These are phyloP conservation scores for Chloromyia formosa DNA, from an alignment of 2,888 invertebrate genomes.

Conservation along the genomic window DNA sequence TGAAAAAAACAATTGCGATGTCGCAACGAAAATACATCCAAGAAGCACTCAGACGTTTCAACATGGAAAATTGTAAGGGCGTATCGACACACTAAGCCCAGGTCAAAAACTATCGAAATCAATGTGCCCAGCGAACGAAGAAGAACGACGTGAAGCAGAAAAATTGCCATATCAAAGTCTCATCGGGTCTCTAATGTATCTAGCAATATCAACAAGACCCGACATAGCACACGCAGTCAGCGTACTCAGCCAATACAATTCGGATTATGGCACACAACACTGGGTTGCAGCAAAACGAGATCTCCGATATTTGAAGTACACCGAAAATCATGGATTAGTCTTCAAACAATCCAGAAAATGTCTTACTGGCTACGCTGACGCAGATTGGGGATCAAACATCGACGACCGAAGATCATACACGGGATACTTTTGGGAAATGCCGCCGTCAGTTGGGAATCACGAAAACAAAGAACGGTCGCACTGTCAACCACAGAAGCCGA, in stretches of 20 bases:
- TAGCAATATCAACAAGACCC: constrained; percentile 49
- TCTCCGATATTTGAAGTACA: constrained; percentile 40
- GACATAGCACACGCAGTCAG: constrained; percentile 50
- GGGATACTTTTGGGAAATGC: not conserved
- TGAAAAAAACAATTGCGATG: too few relatives aligned
- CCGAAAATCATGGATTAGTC: constrained; percentile 37
- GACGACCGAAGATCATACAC: constrained; percentile 11
- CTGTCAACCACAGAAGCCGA: not conserved
- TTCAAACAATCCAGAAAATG: constrained; percentile 27
- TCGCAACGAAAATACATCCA: too few relatives aligned
- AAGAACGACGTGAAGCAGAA: not conserved
- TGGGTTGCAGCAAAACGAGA: constrained; percentile 39
- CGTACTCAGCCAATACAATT: constrained; percentile 48
- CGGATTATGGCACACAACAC: constrained; percentile 32
- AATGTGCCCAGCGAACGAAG: not conserved
- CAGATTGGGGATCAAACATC: constrained; percentile 44
- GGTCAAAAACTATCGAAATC: constrained; percentile 29
- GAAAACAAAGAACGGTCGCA: too few relatives aligned
- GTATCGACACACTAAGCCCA: constrained; percentile 44
- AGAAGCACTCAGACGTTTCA: constrained; percentile 48
- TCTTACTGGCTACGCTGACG: constrained; percentile 1
- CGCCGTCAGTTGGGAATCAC: too few relatives aligned
- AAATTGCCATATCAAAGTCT: constrained; percentile 10
- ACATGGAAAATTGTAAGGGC: constrained; percentile 50
- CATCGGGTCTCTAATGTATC: constrained; percentile 50